Base-by-base conservation (phyloP, 2,113 vertebrate species). In the Porphyrio hochstetteri region DNA sequence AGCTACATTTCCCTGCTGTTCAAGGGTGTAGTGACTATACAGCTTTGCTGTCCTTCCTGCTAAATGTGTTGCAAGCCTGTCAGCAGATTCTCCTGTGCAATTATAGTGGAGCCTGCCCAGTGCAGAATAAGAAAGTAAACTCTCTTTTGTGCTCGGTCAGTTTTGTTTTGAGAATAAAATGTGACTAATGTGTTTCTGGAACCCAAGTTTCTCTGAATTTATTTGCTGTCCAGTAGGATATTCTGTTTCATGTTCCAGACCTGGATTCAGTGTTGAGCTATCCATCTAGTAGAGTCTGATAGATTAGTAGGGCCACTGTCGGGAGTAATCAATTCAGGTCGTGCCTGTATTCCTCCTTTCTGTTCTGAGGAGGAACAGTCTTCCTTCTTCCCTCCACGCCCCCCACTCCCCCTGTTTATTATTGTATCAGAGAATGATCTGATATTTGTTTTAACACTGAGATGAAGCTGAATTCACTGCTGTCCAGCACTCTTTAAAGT, bases 401-500 rank as follows among this genome's bases (percentile, higher is more conserved):
- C 60, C 29, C 16, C 27, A 38, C 23, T 56, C 56, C 79, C 13
- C 87, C 59, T 95, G 82, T 96, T 96, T 96, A 87, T 90, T 95
- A 69, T 96, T 95, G 48, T 90, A 93, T 82, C 53, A 60, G 88
- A 71, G 76, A 95, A 95, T 5, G 46, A 95, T 76, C 87, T 94
- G 79, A 91, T 92, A 88, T 96, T 97, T 93, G 69, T 96, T 96
- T 97, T 95, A 96, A 91, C 60, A 77, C 35, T 75, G 90, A 95
- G 92, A 93, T 96, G 95, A 96, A 94, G 86, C 90, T 79, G 82
- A 93, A 92, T 87, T 94, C 93, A 78, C 79, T 91, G 90, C 84
- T 90, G 77, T 76, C 74, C 79, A 85, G 72, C 48, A 56, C 70
- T 90, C 33, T 80, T 90, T 93, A 90, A 93, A 96, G 80, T 25